phyloP scores from a whole-genome alignment of 2,888 invertebrate species.

The Hybos culiciformis region DNA sequence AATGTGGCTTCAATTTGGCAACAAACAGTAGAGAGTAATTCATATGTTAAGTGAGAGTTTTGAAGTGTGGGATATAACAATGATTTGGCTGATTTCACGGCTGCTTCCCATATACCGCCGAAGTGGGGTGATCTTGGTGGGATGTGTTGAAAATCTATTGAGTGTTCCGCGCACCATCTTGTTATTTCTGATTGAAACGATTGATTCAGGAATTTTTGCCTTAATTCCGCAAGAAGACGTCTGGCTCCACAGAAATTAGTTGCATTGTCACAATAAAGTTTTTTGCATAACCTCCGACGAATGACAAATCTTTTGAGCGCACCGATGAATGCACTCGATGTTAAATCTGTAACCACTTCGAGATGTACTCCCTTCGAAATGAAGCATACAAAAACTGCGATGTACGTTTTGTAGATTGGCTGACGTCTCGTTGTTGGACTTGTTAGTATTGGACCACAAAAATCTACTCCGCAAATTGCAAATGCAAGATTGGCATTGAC shows the following conservation, averaged over 20 bases:
- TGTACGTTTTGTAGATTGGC: constrained; percentile 9
- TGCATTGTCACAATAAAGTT: constrained; percentile 13
- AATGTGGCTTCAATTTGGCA: no score
- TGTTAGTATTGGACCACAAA: constrained; percentile 8
- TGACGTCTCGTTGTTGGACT: constrained; percentile 3
- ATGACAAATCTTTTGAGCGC: constrained; percentile 12
- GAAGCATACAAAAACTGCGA: constrained; percentile 12
- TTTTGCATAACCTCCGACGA: constrained; percentile 10
- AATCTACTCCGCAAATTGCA: constrained; percentile 9
- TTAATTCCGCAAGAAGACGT: constrained; percentile 10
- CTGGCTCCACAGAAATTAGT: constrained; percentile 14
- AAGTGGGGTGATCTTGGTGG: no score
- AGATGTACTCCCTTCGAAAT: constrained; percentile 13
- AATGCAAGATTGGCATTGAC: constrained; percentile 8
- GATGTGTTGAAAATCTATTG: constrained; percentile 5
- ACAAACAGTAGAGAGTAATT: no score
- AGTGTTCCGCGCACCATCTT: constrained; percentile 7
- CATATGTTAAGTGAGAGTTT: no score
- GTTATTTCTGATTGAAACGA: constrained; percentile 4
- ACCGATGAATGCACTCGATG: constrained; percentile 12
- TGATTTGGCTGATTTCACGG: no score
- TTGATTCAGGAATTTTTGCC: constrained; percentile 8
- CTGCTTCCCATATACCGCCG: no score
- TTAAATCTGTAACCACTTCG: constrained; percentile 13
- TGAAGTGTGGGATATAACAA: no score